Base-by-base conservation (phyloP, 2,888 invertebrate genomes). In the Cataglyphis albicans region DNA sequence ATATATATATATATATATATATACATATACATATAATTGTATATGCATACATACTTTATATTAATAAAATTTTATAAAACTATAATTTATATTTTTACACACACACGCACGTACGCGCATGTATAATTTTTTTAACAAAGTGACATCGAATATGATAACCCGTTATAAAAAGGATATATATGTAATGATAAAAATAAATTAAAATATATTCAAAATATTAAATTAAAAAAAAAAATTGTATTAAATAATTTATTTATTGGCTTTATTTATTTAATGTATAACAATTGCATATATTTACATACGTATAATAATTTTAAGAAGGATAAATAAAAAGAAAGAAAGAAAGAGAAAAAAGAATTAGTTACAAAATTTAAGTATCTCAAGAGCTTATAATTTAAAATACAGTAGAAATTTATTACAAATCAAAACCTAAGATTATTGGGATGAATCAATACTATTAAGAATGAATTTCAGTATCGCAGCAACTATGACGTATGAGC, bases 1-100 rank as follows among this genome's bases (percentile, higher is more conserved):
- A 32, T 32, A 41, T 41, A 41, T 41, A 38, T 38, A 38, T 38
- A 38, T 57, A 67, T 67, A 68, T 68, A 41, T 12, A 41, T 3
- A 38, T 38, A 38, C 32, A 76, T 67, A 68, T 68, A 41, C 12
- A 41, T 3, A 38, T 38, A 38, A 38, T 57, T 67, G 59, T 68
- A 41, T 44, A 15, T 12, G 10, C 12, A 41, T 38, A 38, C 41
- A 76, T 67, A 68, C 68, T 80, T 44, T 72, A 59, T 25, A 35
- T 10, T 44, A n/a, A 59, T 44, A 59, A 35, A 25, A 72, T 32
- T 70, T 70, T 59, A 44, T 80, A 44, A 59, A 4, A 35, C 32
- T 35, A 32, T 70, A 72, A 44, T 72, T 32, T 44, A 12, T 44
- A 35, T 41, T 59, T 4, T n/a, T 6, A 18, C 3, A 1, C 44